A percentile compares a stretch with the other conserved stretches of the same genome.
These are phyloP conservation scores for Athene noctua DNA, from an alignment of 2,113 vertebrate genomes.

Conservation along the genomic window DNA sequence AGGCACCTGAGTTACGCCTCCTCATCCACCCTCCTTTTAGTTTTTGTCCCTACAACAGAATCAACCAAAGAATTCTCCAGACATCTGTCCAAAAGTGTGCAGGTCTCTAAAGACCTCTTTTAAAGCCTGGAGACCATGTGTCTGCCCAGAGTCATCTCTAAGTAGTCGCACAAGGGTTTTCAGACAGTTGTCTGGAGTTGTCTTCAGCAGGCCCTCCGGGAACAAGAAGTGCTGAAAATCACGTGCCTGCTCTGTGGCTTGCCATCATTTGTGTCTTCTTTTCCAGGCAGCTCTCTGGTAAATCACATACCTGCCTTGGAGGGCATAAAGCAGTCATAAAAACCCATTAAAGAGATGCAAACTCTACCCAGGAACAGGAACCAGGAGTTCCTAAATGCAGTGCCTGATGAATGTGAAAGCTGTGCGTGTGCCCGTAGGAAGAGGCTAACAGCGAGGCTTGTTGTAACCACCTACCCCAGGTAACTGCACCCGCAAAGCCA, in stretches of 20 bases:
- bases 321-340: neutral
- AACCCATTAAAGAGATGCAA: neutral
- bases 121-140: neutral
- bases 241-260: neutral
- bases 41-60: neutral
- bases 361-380: neutral
- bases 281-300: neutral
- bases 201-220: neutral
- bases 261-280: neutral
- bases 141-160: neutral
- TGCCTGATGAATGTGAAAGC: neutral
- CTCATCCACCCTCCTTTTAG: neutral
- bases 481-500: neutral
- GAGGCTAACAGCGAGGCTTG: neutral
- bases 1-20: neutral
- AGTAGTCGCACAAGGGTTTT: neutral
- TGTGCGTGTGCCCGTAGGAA: neutral
- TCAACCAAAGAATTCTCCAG: neutral
- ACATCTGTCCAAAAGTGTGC: neutral
- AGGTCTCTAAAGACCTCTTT: neutral
- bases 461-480: neutral
- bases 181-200: neutral
- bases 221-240: constrained; percentile 1
- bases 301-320: neutral
- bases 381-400: neutral